Evolutionary conservation across 1,140 invertebrate genomes (phyloP), one percentile per base, ranked within the genome.

Genomic region (Mycetomoellerius zeteki): DNA sequence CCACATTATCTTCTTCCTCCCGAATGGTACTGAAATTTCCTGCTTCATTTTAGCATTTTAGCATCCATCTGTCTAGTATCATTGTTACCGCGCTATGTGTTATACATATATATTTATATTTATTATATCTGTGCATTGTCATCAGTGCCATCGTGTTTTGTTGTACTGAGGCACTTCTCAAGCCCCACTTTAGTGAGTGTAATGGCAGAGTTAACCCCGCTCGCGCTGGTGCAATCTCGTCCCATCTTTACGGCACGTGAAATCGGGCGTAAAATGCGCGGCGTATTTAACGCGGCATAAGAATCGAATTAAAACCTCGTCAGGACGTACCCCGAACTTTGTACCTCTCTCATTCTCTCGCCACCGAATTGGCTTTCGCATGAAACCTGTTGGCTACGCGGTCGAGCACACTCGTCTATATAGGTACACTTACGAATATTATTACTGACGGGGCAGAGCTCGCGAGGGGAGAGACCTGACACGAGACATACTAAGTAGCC

Each of bases 241-340:
- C 54, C 80, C 69, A 75, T 84, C 80, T 75, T 84, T 75, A 84
- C 84, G 75, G 64, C 76, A 84, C 81, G 89, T 89, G 85, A 91
- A 92, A 92, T 91, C 91, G 84, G 87, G 85, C 87, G 88, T 92
- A 86, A 89, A 92, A 88, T 87, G 76, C 81, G 60, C 90, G 89
- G 92, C 90, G 91, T 91, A 91, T 88, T 86, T 84, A 82, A 89
- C 75, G 92, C 87, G 86, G 86, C 81, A 93, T 94, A 92, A 91
- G 91, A 94, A 92, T 93, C 93, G 89, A 93, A 94, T 94, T 93
- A 94, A 92, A 94, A 92, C 87, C 91, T 94, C 91, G 93, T 94
- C 90, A 89, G 88, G 43, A 50, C 50, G 52, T 84, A 24, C n/a
- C 80, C 89, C 72, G 37, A 3, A 14, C 47, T 60, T 10, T 16